Percentiles rank a stretch among this genome's conserved stretches.
Conservation (phyloP, 2,797 vertebrate genomes). For the Sebastes cheni region DNA sequence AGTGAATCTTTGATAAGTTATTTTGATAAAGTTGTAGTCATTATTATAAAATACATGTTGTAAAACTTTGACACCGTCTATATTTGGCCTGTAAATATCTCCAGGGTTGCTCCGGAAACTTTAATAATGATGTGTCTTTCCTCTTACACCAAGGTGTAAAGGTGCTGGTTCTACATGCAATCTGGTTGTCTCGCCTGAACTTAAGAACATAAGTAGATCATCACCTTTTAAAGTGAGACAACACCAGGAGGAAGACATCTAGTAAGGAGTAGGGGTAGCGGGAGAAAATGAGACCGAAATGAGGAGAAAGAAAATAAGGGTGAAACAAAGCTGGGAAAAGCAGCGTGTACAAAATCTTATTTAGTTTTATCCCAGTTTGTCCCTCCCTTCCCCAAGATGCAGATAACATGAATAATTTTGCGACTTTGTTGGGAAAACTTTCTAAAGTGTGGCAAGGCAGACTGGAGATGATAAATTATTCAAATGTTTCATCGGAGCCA, state of each 20-base stretch:
- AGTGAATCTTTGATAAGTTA: not conserved
- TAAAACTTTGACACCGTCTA: not conserved
- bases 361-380: conserved; percentile 25
- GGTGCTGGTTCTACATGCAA: not conserved
- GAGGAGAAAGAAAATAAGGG: not conserved
- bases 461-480: conserved; percentile 79
- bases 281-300: not conserved
- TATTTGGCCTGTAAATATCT: conserved; percentile 3
- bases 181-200: conserved; percentile 14
- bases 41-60: not conserved
- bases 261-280: not conserved
- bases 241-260: not conserved
- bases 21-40: not conserved
- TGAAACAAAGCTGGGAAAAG: conserved; percentile 8
- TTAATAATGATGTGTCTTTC: not conserved
- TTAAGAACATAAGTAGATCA: not conserved
- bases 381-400: conserved; percentile 53
- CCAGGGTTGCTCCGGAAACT: not conserved
- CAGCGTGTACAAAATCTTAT: not conserved
- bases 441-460: conserved; percentile 74
- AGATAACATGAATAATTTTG: conserved; percentile 79
- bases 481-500: conserved; percentile 71
- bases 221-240: not conserved
- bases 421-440: conserved; percentile 76
- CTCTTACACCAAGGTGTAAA: not conserved